These are phyloP conservation scores for Chymomyza amoena DNA, from an alignment of 2,888 invertebrate species.

Conservation along the genomic window DNA sequence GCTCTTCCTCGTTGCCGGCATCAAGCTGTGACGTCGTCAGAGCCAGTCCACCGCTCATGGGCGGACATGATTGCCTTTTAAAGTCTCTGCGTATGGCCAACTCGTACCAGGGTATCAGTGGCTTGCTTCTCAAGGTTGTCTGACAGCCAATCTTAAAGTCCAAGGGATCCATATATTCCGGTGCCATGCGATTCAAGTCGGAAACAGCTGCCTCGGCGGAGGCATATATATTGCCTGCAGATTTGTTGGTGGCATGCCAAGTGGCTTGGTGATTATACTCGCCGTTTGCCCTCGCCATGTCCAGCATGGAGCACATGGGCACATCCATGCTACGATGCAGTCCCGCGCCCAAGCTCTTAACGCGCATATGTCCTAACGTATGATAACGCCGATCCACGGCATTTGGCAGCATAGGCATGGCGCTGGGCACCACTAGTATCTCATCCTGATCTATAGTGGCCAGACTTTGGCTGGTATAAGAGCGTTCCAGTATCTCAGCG, in stretches of 20 bases:
- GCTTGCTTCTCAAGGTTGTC: conserved; percentile 83
- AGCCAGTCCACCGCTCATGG: conserved; percentile 81
- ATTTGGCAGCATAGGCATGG: conserved; percentile 76
- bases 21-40: conserved; percentile 25
- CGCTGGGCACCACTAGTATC: conserved; percentile 73
- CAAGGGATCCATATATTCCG: conserved; percentile 79
- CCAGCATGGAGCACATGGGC: conserved; percentile 72
- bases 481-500: conserved; percentile 75
- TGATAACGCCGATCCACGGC: conserved; percentile 76
- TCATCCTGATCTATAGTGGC: conserved; percentile 76
- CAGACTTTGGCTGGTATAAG: conserved; percentile 72
- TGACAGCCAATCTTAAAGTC: conserved; percentile 86
- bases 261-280: conserved; percentile 32
- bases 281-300: conserved; percentile 52
- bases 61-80: conserved; percentile 90
- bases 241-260: conserved; percentile 59
- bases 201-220: conserved; percentile 71
- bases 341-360: conserved; percentile 75
- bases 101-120: conserved; percentile 93
- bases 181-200: conserved; percentile 72
- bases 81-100: conserved; percentile 86
- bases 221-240: conserved; percentile 75
- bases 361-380: conserved; percentile 77
- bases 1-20: conserved; percentile 49
- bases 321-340: conserved; percentile 71